Evolutionary conservation across 2,797 vertebrate genomes (phyloP).

Genomic region (Meda fulgida): DNA sequence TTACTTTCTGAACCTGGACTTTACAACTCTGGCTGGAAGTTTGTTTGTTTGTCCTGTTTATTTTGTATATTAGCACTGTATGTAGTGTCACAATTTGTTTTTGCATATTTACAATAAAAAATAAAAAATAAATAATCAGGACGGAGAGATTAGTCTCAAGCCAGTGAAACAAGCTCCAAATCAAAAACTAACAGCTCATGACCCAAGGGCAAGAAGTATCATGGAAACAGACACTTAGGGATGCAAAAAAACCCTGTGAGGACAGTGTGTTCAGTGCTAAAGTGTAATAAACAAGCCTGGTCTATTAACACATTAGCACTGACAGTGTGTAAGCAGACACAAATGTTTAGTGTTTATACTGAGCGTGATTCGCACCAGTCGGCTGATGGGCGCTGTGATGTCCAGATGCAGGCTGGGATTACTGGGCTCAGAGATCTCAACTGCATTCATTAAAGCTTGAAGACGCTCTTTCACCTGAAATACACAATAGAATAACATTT

Average conservation of each 20-base stretch:
- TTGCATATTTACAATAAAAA: too few relatives aligned
- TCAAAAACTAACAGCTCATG: not conserved
- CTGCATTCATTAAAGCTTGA: constrained; percentile 69
- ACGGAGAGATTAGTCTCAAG: not conserved
- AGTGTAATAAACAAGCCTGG: not conserved
- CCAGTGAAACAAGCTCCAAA: not conserved
- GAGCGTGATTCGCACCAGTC: constrained; percentile 69
- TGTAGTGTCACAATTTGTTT: too few relatives aligned
- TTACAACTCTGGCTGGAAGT: too few relatives aligned
- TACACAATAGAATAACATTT: constrained; percentile 1
- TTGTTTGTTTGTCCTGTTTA: too few relatives aligned
- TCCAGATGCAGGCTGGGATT: constrained; percentile 72
- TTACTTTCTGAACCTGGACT: too few relatives aligned
- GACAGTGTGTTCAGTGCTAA: not conserved
- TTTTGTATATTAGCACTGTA: too few relatives aligned
- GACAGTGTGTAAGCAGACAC: not conserved
- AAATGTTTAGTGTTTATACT: not conserved
- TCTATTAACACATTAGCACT: not conserved
- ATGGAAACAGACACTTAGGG: constrained; percentile 16
- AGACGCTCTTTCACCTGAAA: constrained; percentile 69
- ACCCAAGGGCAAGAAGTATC: not conserved
- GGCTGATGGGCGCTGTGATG: constrained; percentile 70
- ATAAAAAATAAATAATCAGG: not conserved
- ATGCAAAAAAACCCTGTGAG: not conserved
- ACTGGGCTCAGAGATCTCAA: constrained; percentile 73